Conservation (phyloP, 2,113 vertebrate species). For the Sphyrna mokarran region DNA sequence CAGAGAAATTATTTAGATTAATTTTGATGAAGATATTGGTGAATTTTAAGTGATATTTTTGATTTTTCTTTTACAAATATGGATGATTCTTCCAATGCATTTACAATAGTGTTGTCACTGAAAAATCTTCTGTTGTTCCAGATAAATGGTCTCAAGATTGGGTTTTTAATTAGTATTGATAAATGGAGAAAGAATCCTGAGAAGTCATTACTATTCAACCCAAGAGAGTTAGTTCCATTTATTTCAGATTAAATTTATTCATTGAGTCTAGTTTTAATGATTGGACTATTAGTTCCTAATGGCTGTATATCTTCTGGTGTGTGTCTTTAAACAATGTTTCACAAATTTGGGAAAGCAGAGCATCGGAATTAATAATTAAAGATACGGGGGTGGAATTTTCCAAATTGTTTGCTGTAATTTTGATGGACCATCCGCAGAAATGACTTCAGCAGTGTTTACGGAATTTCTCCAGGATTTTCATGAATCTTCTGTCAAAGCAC, state of each 20-base stretch:
- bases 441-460: background rate
- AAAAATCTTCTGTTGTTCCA: background rate
- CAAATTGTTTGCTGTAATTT: background rate
- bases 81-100: background rate
- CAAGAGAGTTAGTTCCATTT: background rate
- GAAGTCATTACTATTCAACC: constrained; percentile 24
- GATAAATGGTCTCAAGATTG: background rate
- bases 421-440: background rate
- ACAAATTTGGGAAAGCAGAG: background rate
- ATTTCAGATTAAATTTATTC: constrained; percentile 10
- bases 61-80: background rate
- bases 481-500: background rate
- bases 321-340: background rate
- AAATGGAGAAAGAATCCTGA: background rate
- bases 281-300: background rate
- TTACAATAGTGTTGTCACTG: background rate
- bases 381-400: background rate
- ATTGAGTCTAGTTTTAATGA: background rate
- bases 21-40: background rate
- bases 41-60: background rate
- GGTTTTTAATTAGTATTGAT: constrained; percentile 32
- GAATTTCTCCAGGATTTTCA: background rate
- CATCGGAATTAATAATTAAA: background rate
- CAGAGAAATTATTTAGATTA: background rate
- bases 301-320: background rate